phyloP scores from a whole-genome alignment of 2,797 vertebrate species.

The Hafferia zeledoni region DNA sequence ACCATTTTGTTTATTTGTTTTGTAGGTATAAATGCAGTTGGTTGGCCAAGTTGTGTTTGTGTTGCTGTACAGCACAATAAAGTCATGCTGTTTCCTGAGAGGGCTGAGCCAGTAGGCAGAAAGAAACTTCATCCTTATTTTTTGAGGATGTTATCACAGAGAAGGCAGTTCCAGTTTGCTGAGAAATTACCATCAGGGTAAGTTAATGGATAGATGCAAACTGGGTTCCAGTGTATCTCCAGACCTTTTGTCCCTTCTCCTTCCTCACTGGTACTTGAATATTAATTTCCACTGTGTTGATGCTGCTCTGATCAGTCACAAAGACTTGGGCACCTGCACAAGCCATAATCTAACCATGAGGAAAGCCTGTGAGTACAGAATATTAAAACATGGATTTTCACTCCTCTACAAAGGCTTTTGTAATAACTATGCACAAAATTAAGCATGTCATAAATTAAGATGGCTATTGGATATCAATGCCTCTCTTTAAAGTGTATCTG shows the following conservation, averaged over 20 bases:
- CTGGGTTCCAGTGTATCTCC: not conserved
- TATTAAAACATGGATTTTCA: not conserved
- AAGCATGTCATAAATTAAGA: conserved; percentile 15
- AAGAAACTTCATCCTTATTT: not conserved
- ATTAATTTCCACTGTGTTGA: not conserved
- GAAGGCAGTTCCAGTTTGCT: not conserved
- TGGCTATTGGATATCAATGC: conserved; percentile 27
- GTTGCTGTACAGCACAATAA: not conserved
- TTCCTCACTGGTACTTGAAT: not conserved
- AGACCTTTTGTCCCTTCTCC: not conserved
- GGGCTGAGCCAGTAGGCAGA: not conserved
- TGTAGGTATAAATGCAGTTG: not conserved
- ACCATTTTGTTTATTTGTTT: not conserved
- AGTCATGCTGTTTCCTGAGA: not conserved
- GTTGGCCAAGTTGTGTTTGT: not conserved
- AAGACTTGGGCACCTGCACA: rapidly evolving
- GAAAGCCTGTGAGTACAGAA: not conserved
- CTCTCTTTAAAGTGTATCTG: conserved; percentile 19
- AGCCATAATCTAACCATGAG: not conserved
- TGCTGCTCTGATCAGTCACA: not conserved
- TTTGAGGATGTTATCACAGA: not conserved
- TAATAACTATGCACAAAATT: conserved; percentile 19
- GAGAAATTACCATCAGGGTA: not conserved
- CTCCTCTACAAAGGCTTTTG: not conserved
- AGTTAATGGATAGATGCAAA: not conserved